These are phyloP conservation scores for Phortica okadai DNA, from an alignment of 2,888 invertebrate genomes.

Conservation along the genomic window DNA sequence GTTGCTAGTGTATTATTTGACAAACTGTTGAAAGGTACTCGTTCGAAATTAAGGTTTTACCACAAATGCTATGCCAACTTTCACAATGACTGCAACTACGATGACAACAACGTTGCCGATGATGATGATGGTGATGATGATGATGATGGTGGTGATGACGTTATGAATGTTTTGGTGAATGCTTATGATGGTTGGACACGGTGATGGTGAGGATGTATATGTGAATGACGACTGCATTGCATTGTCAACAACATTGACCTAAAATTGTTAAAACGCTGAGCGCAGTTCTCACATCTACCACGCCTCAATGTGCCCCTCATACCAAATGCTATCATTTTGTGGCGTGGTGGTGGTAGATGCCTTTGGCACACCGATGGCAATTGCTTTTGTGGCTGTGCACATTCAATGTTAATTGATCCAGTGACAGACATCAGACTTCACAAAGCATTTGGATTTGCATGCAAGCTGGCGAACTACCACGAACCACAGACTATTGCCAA, in stretches of 20 bases:
- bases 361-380: neutral
- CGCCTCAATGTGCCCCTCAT: neutral
- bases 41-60: conserved; percentile 66
- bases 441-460: conserved; percentile 68
- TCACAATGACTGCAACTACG: neutral
- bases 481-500: neutral
- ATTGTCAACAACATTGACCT: conserved; percentile 20
- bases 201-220: neutral
- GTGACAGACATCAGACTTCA: conserved; percentile 65
- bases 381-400: conserved; percentile 41
- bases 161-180: too few species aligned
- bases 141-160: too few species aligned
- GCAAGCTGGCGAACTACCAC: neutral
- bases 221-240: neutral
- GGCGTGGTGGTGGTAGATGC: neutral
- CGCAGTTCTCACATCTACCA: neutral
- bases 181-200: neutral
- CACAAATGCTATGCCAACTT: conserved; percentile 50
- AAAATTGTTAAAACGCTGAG: conserved; percentile 2
- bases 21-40: conserved; percentile 68
- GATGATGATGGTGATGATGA: neutral
- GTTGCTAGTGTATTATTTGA: conserved; percentile 41
- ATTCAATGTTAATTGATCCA: conserved; percentile 69
- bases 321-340: neutral
- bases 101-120: neutral